Conservation (phyloP, 2,888 invertebrate species). For the Lapara coniferarum region DNA sequence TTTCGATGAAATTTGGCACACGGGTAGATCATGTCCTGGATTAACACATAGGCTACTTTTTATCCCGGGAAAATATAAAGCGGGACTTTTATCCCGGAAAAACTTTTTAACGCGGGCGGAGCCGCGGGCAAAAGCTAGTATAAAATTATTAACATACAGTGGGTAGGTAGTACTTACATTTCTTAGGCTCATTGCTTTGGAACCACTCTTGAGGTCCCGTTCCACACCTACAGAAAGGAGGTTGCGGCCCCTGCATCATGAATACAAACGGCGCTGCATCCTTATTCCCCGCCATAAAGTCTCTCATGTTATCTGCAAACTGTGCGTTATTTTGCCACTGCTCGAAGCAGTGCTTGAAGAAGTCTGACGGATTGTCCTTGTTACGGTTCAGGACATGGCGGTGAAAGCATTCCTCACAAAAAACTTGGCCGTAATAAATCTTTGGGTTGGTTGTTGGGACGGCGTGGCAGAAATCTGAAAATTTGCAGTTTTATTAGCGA, state of each 20-base stretch:
- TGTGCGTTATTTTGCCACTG: slow-evolving; percentile 69
- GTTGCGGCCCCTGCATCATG: slow-evolving; percentile 65
- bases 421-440: slow-evolving; percentile 76
- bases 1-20: no score
- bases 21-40: no score
- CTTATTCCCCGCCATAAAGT: slow-evolving; percentile 63
- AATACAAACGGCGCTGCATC: slow-evolving; percentile 64
- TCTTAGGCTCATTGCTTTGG: slow-evolving; percentile 63
- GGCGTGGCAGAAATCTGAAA: slow-evolving; percentile 63
- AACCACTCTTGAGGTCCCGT: slow-evolving; percentile 60
- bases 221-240: slow-evolving; percentile 64
- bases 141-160: background rate
- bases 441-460: slow-evolving; percentile 64
- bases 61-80: no score
- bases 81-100: no score
- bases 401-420: slow-evolving; percentile 74
- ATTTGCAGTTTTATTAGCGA: background rate
- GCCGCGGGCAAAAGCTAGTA: no score
- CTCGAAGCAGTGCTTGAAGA: slow-evolving; percentile 72
- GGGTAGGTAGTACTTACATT: slow-evolving; percentile 58
- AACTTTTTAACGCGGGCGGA: no score
- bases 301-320: slow-evolving; percentile 65
- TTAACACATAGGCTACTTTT: no score
- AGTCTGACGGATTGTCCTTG: slow-evolving; percentile 69
- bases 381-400: slow-evolving; percentile 62